These are phyloP conservation scores for Synergus laeviventris DNA, from an alignment of 2,888 invertebrate species.

Conservation along the genomic window DNA sequence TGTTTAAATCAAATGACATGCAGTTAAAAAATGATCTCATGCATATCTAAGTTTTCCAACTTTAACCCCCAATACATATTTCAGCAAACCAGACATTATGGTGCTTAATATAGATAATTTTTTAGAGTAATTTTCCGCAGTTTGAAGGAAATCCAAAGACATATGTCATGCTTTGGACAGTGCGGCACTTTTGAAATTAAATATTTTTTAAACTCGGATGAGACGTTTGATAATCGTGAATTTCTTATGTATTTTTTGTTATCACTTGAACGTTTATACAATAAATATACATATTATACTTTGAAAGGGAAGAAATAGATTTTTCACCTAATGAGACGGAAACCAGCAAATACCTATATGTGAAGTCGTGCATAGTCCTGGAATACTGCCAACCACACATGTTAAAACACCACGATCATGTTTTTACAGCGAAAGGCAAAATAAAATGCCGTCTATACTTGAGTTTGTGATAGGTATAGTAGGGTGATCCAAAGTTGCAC, in stretches of 20 bases:
- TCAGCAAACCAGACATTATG: too few species aligned
- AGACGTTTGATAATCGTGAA: neutral
- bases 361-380: slow-evolving; percentile 64
- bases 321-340: slow-evolving; percentile 72
- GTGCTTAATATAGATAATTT: too few species aligned
- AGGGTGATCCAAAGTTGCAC: neutral
- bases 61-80: too few species aligned
- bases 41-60: too few species aligned
- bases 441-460: slow-evolving; percentile 42
- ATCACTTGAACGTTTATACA: neutral
- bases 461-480: too few species aligned
- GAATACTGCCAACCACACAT: slow-evolving; percentile 66
- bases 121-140: too few species aligned
- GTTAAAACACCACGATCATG: slow-evolving; percentile 62
- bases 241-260: neutral
- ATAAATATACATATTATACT: slow-evolving; percentile 45
- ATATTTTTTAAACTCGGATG: too few species aligned
- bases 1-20: too few species aligned
- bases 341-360: slow-evolving; percentile 69
- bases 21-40: too few species aligned
- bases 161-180: too few species aligned
- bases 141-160: too few species aligned
- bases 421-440: slow-evolving; percentile 49
- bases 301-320: slow-evolving; percentile 68
- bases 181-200: too few species aligned